These are phyloP conservation scores for Halcyon senegalensis DNA, from an alignment of 2,113 vertebrate species.

Conservation along the genomic window DNA sequence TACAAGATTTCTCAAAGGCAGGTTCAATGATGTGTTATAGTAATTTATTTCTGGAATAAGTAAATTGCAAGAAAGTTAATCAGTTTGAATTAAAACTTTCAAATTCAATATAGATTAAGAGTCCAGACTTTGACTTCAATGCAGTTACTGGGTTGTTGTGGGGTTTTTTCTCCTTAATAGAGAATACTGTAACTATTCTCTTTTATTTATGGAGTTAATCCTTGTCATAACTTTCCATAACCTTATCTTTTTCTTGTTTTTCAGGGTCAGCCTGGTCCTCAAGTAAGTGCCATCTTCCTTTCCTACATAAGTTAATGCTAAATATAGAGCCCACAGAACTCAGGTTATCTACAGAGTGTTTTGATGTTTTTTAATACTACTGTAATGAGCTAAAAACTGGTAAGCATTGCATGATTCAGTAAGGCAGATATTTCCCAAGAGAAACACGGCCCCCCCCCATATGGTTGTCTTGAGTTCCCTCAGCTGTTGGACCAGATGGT, in stretches of 20 bases:
- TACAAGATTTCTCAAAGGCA: neutral
- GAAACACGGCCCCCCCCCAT: constrained; percentile 63
- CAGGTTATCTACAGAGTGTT: neutral
- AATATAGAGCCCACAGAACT: neutral
- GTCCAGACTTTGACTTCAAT: neutral
- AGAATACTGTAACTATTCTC: neutral
- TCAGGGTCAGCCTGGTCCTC: constrained; percentile 81
- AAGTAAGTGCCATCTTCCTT: constrained; percentile 74
- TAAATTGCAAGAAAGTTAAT: neutral
- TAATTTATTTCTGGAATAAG: neutral
- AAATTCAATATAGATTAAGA: neutral
- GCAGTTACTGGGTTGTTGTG: neutral
- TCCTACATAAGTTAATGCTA: neutral
- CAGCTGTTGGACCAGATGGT: constrained; percentile 78
- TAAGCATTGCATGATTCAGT: constrained; percentile 68
- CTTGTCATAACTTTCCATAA: constrained; percentile 31
- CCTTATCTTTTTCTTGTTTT: constrained; percentile 53
- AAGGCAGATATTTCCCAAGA: constrained; percentile 70
- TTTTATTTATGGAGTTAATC: neutral
- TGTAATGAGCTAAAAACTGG: constrained; percentile 45
- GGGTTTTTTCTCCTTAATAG: neutral
- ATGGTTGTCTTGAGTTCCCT: constrained; percentile 56
- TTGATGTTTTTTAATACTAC: neutral
- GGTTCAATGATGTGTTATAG: neutral
- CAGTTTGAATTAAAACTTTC: neutral